Base-by-base conservation (phyloP, 2,113 vertebrate species). In the Chaetodon trifascialis region DNA sequence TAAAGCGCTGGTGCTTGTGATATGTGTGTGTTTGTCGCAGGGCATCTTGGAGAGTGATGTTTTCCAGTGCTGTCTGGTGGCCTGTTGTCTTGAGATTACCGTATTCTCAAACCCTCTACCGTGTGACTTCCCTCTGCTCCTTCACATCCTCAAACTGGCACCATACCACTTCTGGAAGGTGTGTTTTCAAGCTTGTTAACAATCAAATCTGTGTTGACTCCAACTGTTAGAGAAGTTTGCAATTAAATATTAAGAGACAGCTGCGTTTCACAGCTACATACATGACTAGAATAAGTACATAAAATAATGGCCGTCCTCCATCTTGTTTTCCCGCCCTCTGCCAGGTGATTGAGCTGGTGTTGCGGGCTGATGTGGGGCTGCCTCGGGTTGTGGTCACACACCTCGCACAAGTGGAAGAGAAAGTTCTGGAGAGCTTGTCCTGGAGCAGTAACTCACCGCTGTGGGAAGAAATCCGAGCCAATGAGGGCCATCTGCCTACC, bases 151-250 rank as follows among this genome's bases (percentile, higher is more conserved):
- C 82, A 93, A 95, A 76, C 91, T 98, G 76, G 94, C 95, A 19
- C 94, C 96, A 65, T 97, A 96, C 94, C 92, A 97, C 78, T 96
- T 97, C 87, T 96, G 96, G 83, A 97, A 96, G 96, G 97, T 97
- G 92, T 86, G 83, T 91, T 21, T 52, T 19, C 23, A 21, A 38
- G 11, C 14, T 44, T 54, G 55, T 69, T 11, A n/a, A 21, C 30
- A 47, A 46, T 60, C 17, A 49, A 34, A 15, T 60, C 15, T 58
- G 11, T 47, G 7, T 30, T 3, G 30, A 30, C 30, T 30, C 30
- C 30, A 30, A 30, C 30, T 30, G 30, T 30, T 30, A 30, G 30
- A 30, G 30, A 30, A 30, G n/a, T n/a, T n/a, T n/a, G n/a, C n/a
- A n/a, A n/a, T n/a, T n/a, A n/a, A n/a, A n/a, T n/a, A n/a, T n/a